A percentile compares a stretch with the other conserved stretches of the same genome.
Evolutionary conservation across 2,888 invertebrate species (phyloP).

Genomic region (Coleophora deauratella): DNA sequence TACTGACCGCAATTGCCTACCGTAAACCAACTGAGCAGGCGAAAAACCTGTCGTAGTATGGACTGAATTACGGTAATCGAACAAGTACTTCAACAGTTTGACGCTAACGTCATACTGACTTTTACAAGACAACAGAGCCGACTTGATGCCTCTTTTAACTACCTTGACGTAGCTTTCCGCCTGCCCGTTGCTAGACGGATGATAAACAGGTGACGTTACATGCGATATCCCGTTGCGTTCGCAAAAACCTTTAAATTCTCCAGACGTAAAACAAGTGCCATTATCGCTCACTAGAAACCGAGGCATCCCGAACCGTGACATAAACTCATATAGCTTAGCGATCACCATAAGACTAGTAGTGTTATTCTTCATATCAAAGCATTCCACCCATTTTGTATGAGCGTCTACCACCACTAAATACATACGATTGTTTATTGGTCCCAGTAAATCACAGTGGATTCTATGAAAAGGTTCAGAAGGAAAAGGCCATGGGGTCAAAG

Average conservation of each 20-base stretch:
- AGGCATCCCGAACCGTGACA: constrained; percentile 20
- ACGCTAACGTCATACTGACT: no score
- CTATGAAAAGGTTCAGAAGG: constrained; percentile 5
- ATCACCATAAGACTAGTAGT: constrained; percentile 15
- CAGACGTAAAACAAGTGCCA: constrained; percentile 17
- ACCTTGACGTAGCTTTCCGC: constrained; percentile 21
- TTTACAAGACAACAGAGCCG: no score
- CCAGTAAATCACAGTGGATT: constrained; percentile 15
- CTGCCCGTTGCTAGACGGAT: no score
- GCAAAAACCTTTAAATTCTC: constrained; percentile 19
- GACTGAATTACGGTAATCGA: no score
- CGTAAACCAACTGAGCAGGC: no score
- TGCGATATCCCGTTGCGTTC: constrained; percentile 17
- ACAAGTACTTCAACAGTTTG: no score
- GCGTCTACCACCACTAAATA: constrained; percentile 18
- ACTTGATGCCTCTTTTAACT: constrained; percentile 21
- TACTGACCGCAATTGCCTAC: no score
- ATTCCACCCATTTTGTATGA: constrained; percentile 17
- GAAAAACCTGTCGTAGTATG: no score
- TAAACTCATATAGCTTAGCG: constrained; percentile 17
- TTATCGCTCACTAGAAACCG: constrained; percentile 20
- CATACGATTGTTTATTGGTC: constrained; percentile 9
- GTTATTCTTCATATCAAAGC: constrained; percentile 5
- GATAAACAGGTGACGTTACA: constrained; percentile 17
- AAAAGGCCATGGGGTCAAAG: constrained; percentile 4